Conservation (phyloP, 2,113 vertebrate genomes). For the Picathartes gymnocephalus region DNA sequence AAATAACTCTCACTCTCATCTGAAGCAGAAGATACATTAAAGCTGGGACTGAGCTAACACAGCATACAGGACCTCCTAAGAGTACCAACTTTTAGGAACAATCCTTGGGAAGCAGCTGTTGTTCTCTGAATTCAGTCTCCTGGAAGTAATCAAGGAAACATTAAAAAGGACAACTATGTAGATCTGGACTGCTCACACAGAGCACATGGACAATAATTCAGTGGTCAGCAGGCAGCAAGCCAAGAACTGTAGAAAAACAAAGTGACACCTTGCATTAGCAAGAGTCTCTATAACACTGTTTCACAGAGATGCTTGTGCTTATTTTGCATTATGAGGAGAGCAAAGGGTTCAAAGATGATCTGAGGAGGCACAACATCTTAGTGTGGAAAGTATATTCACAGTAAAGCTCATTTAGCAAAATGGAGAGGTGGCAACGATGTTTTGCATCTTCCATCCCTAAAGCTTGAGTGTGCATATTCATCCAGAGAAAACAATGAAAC, state of each 20-base stretch:
- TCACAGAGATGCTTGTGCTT: neutral
- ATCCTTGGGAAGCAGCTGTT: neutral
- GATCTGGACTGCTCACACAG: neutral
- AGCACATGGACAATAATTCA: neutral
- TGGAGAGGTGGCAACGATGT: fast-evolving
- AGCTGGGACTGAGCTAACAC: neutral
- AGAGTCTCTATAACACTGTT: neutral
- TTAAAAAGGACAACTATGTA: neutral
- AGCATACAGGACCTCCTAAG: neutral
- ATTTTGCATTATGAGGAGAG: neutral
- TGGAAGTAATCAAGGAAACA: neutral
- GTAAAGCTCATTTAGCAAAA: neutral
- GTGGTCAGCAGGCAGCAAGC: neutral
- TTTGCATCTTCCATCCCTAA: neutral
- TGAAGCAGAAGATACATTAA: neutral
- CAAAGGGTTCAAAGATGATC: neutral
- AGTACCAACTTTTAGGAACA: neutral
- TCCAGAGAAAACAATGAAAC: neutral
- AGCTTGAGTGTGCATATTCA: neutral
- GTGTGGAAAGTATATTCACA: neutral
- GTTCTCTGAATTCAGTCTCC: neutral
- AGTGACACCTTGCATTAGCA: neutral
- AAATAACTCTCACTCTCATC: neutral
- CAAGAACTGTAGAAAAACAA: neutral
- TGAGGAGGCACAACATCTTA: neutral